A percentile compares a stretch with the other conserved stretches of the same genome.
Conservation (phyloP, 1,140 invertebrate species). For the Olivierus martensii region DNA sequence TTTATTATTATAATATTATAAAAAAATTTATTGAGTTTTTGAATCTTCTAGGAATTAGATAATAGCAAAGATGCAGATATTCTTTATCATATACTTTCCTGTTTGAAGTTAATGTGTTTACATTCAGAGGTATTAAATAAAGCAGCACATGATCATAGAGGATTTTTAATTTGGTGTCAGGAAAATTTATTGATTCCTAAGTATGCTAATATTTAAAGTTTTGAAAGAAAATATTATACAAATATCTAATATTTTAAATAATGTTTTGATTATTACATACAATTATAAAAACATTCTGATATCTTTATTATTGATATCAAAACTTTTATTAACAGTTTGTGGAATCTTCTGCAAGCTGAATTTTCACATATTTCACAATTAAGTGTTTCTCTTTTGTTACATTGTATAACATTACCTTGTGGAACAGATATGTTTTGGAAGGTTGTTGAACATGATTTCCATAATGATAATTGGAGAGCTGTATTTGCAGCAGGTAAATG, state of each 20-base stretch:
- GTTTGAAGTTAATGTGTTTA: conserved; percentile 77
- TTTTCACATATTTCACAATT: conserved; percentile 85
- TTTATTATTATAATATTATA: not conserved
- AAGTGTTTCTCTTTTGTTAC: conserved; percentile 75
- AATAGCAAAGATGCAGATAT: conserved; percentile 62
- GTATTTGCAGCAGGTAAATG: conserved; percentile 74
- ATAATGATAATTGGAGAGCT: conserved; percentile 70
- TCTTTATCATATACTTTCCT: conserved; percentile 82
- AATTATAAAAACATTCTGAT: too few species aligned
- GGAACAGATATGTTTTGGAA: conserved; percentile 92
- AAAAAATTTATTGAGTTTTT: not conserved
- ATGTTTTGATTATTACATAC: too few species aligned
- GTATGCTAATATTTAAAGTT: conserved; percentile 34
- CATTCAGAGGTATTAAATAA: conserved; percentile 84
- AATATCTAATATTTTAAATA: too few species aligned
- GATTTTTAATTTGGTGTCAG: conserved; percentile 95
- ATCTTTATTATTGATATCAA: conserved; percentile 16
- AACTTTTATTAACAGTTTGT: conserved; percentile 47
- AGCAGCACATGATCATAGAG: conserved; percentile 74
- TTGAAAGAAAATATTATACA: too few species aligned
- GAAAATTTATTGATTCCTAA: conserved; percentile 90
- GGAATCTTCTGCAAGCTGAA: conserved; percentile 82
- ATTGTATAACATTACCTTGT: conserved; percentile 81
- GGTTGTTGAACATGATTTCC: conserved; percentile 84
- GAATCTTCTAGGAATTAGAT: not conserved